These are phyloP conservation scores for Muscidifurax raptorellus DNA, from an alignment of 1,140 invertebrate species.

Conservation along the genomic window DNA sequence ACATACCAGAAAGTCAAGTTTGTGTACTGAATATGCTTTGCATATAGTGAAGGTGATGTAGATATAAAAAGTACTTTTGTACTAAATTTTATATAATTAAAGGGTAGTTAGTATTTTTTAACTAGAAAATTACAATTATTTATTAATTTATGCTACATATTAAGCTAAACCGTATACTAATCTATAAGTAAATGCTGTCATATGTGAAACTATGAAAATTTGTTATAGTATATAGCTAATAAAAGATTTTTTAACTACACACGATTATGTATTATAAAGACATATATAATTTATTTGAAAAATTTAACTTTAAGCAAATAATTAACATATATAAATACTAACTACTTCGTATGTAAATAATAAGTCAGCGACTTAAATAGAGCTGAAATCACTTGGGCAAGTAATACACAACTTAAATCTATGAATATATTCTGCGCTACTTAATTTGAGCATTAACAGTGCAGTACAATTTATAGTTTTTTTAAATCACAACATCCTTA, in stretches of 20 bases:
- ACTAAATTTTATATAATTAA: not conserved
- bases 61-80: not conserved
- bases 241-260: too few species aligned
- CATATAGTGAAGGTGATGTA: not conserved
- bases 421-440: not conserved
- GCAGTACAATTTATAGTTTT: slow-evolving; percentile 39
- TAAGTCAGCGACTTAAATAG: slow-evolving; percentile 4
- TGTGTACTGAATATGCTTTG: not conserved
- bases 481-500: slow-evolving; percentile 26
- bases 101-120: not conserved
- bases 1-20: not conserved
- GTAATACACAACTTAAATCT: not conserved
- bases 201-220: not conserved
- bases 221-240: too few species aligned
- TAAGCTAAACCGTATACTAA: not conserved
- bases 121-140: not conserved
- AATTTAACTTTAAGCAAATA: not conserved
- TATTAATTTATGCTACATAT: not conserved
- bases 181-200: not conserved
- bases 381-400: not conserved
- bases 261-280: too few species aligned
- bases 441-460: slow-evolving; percentile 25
- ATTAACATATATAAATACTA: not conserved
- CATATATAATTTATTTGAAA: too few species aligned
- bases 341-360: not conserved